phyloP scores from a whole-genome alignment of 2,113 vertebrate genomes.

The Maccullochella peelii region DNA sequence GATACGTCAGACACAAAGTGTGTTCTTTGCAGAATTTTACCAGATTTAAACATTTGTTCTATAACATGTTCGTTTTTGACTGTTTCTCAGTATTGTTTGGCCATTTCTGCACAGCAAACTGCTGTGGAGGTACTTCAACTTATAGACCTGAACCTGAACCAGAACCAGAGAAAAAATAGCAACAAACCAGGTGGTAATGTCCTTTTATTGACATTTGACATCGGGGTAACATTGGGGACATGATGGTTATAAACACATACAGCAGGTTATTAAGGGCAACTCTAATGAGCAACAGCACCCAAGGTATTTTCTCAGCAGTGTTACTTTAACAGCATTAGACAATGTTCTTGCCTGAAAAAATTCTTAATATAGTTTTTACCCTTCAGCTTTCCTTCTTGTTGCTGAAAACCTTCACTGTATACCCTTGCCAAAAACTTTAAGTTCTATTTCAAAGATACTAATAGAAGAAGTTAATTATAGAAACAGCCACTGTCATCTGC shows the following conservation, averaged over 20 bases:
- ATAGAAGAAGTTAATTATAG: conserved; percentile 39
- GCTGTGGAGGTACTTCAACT: neutral
- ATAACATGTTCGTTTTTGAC: neutral
- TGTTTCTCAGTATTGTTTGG: neutral
- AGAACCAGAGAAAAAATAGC: neutral
- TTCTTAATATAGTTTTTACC: conserved; percentile 40
- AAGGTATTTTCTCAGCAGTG: conserved; percentile 24
- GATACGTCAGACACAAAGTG: neutral
- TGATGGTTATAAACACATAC: conserved; percentile 14
- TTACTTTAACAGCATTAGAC: conserved; percentile 47
- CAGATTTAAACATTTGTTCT: neutral
- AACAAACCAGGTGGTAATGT: neutral
- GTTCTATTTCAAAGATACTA: conserved; percentile 43
- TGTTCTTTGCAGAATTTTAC: neutral
- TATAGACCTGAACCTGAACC: neutral
- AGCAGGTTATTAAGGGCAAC: conserved; percentile 36
- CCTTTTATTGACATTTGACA: conserved; percentile 22
- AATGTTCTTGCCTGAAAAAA: conserved; percentile 42
- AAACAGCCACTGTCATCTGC: conserved; percentile 35
- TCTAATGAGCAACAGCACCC: conserved; percentile 35
- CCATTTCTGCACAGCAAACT: neutral
- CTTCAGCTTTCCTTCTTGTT: conserved; percentile 21
- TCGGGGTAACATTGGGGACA: neutral
- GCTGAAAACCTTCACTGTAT: neutral
- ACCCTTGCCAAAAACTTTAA: conserved; percentile 24